These are phyloP conservation scores for Antechinus stuartii DNA, from an alignment of 2,113 vertebrate species.

Conservation along the genomic window DNA sequence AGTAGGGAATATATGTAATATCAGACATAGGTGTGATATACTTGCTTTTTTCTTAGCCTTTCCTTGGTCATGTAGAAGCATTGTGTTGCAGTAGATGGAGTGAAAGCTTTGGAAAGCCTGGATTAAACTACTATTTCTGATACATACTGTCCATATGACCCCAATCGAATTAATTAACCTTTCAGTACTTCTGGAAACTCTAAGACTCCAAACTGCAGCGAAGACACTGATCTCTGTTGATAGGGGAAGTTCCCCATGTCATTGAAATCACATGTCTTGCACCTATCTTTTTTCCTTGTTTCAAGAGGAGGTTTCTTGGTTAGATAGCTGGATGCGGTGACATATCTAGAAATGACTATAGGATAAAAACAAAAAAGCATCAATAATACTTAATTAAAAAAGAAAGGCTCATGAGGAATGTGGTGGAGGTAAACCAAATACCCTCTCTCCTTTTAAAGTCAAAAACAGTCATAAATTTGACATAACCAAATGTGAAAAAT, in stretches of 20 bases:
- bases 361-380: not conserved
- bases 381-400: not conserved
- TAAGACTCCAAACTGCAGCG: not conserved
- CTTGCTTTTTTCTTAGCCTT: not conserved
- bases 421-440: not conserved
- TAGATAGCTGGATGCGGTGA: not conserved
- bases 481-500: not conserved
- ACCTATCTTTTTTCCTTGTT: not conserved
- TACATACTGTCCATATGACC: not conserved
- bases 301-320: not conserved
- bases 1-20: not conserved
- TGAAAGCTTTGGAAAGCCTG: not conserved
- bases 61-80: not conserved
- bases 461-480: not conserved
- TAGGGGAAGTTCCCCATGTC: not conserved
- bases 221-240: not conserved
- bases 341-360: not conserved
- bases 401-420: not conserved
- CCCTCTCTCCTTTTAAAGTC: not conserved
- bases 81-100: not conserved
- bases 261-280: not conserved
- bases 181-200: not conserved
- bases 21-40: not conserved
- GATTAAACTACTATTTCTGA: not conserved
- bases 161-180: not conserved